Percentiles rank a stretch among this genome's conserved stretches.
phyloP scores from a whole-genome alignment of 2,888 invertebrate species.

The Xestia sexstrigata region DNA sequence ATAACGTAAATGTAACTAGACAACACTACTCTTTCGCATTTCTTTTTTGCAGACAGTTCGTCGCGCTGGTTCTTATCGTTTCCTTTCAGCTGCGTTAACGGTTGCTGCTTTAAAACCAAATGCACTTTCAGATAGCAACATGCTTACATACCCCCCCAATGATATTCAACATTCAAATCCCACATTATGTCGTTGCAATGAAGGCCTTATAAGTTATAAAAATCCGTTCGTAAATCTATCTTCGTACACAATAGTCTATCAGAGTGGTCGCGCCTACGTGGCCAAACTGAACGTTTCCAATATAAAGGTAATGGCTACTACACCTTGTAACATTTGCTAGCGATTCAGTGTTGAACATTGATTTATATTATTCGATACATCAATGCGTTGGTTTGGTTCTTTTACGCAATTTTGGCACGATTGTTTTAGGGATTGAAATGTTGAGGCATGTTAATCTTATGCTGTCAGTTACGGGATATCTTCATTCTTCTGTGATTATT shows the following conservation, averaged over 20 bases:
- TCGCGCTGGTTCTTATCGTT: background rate
- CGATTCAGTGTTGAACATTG: slow-evolving; percentile 73
- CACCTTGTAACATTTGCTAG: slow-evolving; percentile 77
- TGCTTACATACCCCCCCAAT: background rate
- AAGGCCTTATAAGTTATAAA: slow-evolving; percentile 53
- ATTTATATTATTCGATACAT: slow-evolving; percentile 77
- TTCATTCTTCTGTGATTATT: no score
- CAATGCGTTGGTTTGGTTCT: slow-evolving; percentile 33
- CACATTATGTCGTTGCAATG: slow-evolving; percentile 17
- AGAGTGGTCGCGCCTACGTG: slow-evolving; percentile 69
- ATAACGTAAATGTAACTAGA: slow-evolving; percentile 42
- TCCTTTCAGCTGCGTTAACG: background rate
- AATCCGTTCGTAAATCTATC: slow-evolving; percentile 63
- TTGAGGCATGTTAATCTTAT: no score
- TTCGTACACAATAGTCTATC: slow-evolving; percentile 78
- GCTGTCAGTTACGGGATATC: no score
- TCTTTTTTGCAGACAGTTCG: background rate
- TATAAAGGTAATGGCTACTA: slow-evolving; percentile 61
- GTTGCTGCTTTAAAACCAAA: background rate
- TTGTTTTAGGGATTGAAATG: slow-evolving; percentile 1
- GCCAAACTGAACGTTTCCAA: slow-evolving; percentile 74
- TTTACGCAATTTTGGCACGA: slow-evolving; percentile 27
- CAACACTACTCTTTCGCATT: slow-evolving; percentile 7
- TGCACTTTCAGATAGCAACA: background rate
- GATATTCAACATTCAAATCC: slow-evolving; percentile 22